These are phyloP conservation scores for Neodiprion fabricii DNA, from an alignment of 1,140 invertebrate species.

Conservation along the genomic window DNA sequence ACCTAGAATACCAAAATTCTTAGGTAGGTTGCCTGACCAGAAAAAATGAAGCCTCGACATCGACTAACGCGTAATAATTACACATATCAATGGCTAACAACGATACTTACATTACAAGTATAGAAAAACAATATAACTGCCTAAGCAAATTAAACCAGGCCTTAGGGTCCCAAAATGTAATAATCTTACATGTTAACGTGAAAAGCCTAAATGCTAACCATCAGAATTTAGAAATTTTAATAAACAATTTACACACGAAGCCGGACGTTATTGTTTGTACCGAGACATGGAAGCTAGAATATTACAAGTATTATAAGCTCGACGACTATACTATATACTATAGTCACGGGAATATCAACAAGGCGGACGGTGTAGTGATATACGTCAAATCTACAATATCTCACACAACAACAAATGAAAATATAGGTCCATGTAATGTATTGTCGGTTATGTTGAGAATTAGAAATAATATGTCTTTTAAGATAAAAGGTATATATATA, in stretches of 20 bases:
- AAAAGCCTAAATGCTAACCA: background rate
- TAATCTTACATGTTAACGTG: slow-evolving; percentile 4
- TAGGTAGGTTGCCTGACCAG: background rate
- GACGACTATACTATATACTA: background rate
- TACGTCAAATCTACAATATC: background rate
- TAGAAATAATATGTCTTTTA: no score
- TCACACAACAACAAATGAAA: background rate
- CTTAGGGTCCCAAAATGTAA: background rate
- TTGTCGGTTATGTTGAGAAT: background rate
- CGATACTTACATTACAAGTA: background rate
- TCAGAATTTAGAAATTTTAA: background rate
- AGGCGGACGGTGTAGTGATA: background rate
- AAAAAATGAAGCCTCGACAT: background rate
- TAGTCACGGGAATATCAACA: background rate
- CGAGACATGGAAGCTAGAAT: background rate
- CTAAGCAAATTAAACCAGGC: background rate
- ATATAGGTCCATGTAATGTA: background rate
- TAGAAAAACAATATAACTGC: background rate
- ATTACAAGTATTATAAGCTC: background rate
- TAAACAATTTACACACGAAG: background rate
- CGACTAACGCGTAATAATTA: background rate
- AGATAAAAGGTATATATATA: no score
- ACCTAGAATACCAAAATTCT: background rate
- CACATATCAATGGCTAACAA: background rate
- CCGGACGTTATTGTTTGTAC: background rate